Evolutionary conservation across 2,888 invertebrate genomes (phyloP), one percentile per base, ranked within the genome.

Genomic region (Lasioglossum figueresi): DNA sequence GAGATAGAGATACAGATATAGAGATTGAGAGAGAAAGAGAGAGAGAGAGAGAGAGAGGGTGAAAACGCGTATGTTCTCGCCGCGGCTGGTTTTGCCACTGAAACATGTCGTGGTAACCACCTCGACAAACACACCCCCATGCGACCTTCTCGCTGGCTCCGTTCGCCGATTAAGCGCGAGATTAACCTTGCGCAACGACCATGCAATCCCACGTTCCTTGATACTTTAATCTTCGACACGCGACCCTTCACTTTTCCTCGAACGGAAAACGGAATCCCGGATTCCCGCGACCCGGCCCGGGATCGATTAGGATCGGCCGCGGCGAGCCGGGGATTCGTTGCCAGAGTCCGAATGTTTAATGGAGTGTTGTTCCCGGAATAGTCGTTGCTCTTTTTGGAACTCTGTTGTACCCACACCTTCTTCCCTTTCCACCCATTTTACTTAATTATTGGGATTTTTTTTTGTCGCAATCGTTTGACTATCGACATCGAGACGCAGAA

Each of bases 161-260:
- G 78, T 66, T 83, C 79, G 80, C 80, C 88, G 86, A 89, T 89
- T 89, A 88, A 88, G 83, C 84, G 80, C 81, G 74, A 88, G 89
- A 89, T 89, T 89, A 84, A 74, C 84, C 80, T 70, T 72, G 76
- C 86, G 48, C 43, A 66, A 71, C 82, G 63, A 78, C 77, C 83
- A 75, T 56, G 78, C 82, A 72, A 84, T 83, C 72, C 68, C 31
- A 12, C 63, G 68, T 40, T 88, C 72, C 85, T 83, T 89, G 87
- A 88, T 84, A 86, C 84, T 86, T 89, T 89, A 89, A 89, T 89
- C 89, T 80, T 78, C 75, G 76, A 63, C 76, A 76, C 48, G 73
- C 59, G 63, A 34, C 59, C 71, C 72, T 77, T 77, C 71, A 72
- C 85, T 78, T 82, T 73, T 79, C 77, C 40, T 76, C 43, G 43